Evolutionary conservation across 2,113 vertebrate genomes (phyloP).

Genomic region (Aptenodytes patagonicus): DNA sequence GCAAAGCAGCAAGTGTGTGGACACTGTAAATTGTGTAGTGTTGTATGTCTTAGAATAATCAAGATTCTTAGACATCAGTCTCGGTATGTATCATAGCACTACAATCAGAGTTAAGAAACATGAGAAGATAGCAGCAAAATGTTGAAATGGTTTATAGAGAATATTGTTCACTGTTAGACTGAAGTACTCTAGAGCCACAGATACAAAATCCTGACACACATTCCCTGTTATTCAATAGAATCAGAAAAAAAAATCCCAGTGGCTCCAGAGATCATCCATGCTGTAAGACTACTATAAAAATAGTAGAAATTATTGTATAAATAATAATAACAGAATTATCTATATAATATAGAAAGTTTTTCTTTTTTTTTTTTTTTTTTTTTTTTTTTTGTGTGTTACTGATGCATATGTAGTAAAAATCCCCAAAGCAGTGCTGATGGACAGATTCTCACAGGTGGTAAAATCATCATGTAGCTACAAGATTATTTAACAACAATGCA

Average conservation of each 20-base stretch:
- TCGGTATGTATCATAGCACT: neutral
- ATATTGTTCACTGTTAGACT: neutral
- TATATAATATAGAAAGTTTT: neutral
- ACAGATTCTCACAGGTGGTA: neutral
- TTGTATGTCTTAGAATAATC: neutral
- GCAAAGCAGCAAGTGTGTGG: neutral
- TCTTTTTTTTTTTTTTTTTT: no score
- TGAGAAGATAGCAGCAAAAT: neutral
- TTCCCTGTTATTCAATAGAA: neutral
- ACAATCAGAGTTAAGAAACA: neutral
- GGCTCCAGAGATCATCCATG: neutral
- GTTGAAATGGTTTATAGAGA: neutral
- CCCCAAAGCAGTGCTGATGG: rapidly evolving
- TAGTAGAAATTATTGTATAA: neutral
- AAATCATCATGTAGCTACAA: neutral
- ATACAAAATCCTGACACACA: neutral
- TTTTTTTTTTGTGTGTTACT: neutral
- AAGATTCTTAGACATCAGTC: neutral
- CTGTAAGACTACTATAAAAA: neutral
- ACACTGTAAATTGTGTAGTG: neutral
- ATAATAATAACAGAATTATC: neutral
- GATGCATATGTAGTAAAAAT: neutral
- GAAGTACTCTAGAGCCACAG: neutral
- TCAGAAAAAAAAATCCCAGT: neutral
- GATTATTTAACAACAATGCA: neutral